A percentile compares a stretch with the other conserved stretches of the same genome.
Conservation (phyloP, 2,113 vertebrate species). For the Melanerpes formicivorus region DNA sequence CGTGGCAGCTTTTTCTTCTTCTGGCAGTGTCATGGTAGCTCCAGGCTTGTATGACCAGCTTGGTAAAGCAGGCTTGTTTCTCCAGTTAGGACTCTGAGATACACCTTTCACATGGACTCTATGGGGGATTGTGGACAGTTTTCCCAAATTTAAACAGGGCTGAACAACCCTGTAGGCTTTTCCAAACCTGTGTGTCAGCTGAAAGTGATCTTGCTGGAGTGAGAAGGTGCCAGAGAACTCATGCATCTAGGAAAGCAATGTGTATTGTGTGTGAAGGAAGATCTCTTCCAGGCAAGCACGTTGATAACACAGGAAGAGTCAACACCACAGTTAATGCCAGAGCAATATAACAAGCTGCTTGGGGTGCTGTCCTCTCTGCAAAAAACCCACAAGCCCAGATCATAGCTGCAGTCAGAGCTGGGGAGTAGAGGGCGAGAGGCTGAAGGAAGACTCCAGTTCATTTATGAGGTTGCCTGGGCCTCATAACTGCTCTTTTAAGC, state of each 20-base stretch:
- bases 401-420: background rate
- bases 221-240: background rate
- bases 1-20: background rate
- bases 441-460: background rate
- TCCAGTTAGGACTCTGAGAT: background rate
- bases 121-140: background rate
- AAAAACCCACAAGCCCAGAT: background rate
- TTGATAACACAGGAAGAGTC: background rate
- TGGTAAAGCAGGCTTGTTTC: background rate
- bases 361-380: background rate
- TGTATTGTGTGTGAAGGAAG: background rate
- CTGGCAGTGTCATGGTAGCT: background rate
- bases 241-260: background rate
- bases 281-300: background rate
- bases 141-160: background rate
- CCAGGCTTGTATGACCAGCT: background rate
- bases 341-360: background rate
- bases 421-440: background rate
- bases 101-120: background rate
- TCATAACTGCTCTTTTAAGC: background rate
- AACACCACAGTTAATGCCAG: fast-evolving
- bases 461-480: background rate
- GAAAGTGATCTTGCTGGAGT: background rate
- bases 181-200: background rate
- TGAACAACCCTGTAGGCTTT: background rate